These are phyloP conservation scores for Serilophus lunatus DNA, from an alignment of 2,113 vertebrate species.

Conservation along the genomic window DNA sequence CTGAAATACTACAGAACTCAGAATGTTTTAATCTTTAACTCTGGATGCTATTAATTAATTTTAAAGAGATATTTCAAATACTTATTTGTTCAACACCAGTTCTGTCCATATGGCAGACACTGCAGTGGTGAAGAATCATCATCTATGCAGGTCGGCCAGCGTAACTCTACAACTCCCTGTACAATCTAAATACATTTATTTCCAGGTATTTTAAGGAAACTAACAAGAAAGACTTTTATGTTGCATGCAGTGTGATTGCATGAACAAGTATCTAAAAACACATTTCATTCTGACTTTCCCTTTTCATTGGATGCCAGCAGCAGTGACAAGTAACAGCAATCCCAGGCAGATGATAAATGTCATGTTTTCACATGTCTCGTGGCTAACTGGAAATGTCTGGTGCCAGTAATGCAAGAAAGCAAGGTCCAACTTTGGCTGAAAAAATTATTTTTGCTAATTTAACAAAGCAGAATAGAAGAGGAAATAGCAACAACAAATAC, in stretches of 20 bases:
- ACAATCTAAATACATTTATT: not conserved
- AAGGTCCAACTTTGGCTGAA: slow-evolving; percentile 21
- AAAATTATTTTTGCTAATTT: slow-evolving; percentile 46
- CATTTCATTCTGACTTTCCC: not conserved
- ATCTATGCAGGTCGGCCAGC: not conserved
- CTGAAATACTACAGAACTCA: not conserved
- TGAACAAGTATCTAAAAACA: not conserved
- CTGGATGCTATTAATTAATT: not conserved
- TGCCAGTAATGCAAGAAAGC: slow-evolving; percentile 16
- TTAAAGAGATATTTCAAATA: not conserved
- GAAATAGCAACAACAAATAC: slow-evolving; percentile 30
- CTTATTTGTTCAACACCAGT: not conserved
- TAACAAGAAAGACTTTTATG: not conserved
- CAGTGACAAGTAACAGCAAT: not conserved
- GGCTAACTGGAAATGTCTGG: not conserved
- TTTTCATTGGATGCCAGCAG: not conserved
- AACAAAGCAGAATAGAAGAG: slow-evolving; percentile 33
- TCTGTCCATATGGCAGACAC: not conserved
- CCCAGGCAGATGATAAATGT: not conserved
- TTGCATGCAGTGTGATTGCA: not conserved
- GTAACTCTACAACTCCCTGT: not conserved
- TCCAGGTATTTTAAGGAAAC: slow-evolving; percentile 30
- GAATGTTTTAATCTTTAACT: not conserved
- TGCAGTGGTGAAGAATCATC: not conserved
- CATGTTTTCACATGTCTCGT: not conserved